These are phyloP conservation scores for Propithecus coquereli DNA, from an alignment of 2,113 vertebrate species.

Conservation along the genomic window DNA sequence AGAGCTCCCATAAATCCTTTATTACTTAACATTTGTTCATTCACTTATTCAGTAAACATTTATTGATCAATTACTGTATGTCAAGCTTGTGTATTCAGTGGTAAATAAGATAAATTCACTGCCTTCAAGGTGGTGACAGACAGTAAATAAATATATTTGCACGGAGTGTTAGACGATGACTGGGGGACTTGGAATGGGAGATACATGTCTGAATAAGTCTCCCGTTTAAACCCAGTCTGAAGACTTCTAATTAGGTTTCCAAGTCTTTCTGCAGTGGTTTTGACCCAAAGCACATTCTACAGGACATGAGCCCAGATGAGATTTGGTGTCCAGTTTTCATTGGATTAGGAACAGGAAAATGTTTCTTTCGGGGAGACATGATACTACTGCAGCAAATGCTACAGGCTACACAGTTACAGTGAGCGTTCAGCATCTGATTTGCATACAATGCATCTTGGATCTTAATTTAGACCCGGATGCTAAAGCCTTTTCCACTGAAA, in stretches of 20 bases:
- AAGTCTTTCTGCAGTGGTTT: background rate
- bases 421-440: background rate
- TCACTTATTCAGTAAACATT: conserved; percentile 42
- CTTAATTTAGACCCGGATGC: conserved; percentile 53
- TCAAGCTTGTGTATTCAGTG: background rate
- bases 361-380: background rate
- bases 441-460: background rate
- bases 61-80: conserved; percentile 16
- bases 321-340: background rate
- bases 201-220: background rate
- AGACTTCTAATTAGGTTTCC: background rate
- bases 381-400: background rate
- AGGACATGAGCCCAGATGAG: background rate
- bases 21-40: background rate
- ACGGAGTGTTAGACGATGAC: background rate
- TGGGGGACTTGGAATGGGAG: background rate
- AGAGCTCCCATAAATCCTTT: conserved; percentile 18
- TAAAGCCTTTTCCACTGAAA: conserved; percentile 37
- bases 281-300: background rate
- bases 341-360: background rate
- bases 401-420: background rate
- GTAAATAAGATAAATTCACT: conserved; percentile 26
- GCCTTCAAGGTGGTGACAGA: conserved; percentile 2
- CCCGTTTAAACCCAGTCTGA: background rate
- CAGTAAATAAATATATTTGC: conserved; percentile 20